These are phyloP conservation scores for Eupelmus urozonus DNA, from an alignment of 2,888 invertebrate genomes.

Conservation along the genomic window DNA sequence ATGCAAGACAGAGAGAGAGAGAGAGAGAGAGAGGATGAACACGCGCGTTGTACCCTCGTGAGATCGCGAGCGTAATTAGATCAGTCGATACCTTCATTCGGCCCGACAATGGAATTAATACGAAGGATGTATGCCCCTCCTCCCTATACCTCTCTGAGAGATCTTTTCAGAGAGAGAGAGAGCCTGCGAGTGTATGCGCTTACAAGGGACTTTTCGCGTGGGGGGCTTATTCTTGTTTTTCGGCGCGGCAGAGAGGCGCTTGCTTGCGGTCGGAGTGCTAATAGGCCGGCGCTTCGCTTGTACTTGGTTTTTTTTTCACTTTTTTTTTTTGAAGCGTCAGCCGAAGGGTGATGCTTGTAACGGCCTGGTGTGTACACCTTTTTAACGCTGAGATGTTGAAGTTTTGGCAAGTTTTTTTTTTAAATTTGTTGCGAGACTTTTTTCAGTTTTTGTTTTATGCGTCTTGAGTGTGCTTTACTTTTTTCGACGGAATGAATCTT, in stretches of 20 bases:
- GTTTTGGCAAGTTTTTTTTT: neutral
- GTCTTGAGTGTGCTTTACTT: too few species aligned
- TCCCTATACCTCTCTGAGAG: neutral
- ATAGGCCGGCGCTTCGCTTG: slow-evolving; percentile 36
- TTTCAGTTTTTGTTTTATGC: neutral
- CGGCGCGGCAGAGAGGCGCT: slow-evolving; percentile 23
- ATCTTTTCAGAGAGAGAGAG: too few species aligned
- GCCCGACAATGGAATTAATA: slow-evolving; percentile 59
- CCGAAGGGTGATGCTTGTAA: slow-evolving; percentile 25
- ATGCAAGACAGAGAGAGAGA: slow-evolving; percentile 2
- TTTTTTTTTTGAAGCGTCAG: neutral
- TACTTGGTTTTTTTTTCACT: neutral
- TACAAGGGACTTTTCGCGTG: too few species aligned
- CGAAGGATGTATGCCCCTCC: slow-evolving; percentile 15
- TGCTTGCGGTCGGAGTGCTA: slow-evolving; percentile 41
- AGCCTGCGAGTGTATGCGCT: too few species aligned
- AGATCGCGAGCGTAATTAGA: slow-evolving; percentile 63
- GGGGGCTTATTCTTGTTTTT: slow-evolving; percentile 36
- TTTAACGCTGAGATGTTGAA: neutral
- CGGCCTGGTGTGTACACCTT: slow-evolving; percentile 12
- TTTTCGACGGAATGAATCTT: too few species aligned
- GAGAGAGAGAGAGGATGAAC: slow-evolving; percentile 15
- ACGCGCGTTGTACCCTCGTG: slow-evolving; percentile 40
- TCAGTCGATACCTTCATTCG: slow-evolving; percentile 61
- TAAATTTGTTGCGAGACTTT: too few species aligned